Base-by-base conservation (phyloP, 2,888 invertebrate species). In the Caenorhabditis doughertyi region DNA sequence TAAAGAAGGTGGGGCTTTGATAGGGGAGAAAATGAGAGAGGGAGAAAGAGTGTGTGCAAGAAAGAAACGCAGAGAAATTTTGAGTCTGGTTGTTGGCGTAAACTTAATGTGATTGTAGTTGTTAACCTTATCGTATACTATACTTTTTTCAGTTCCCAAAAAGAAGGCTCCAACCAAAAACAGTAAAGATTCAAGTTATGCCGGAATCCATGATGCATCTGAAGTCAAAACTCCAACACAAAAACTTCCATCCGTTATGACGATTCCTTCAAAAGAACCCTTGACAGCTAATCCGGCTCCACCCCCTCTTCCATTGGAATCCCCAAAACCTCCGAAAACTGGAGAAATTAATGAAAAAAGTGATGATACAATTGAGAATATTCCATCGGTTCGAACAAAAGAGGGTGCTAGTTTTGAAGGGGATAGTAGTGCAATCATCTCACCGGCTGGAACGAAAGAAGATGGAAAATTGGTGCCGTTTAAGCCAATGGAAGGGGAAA, bases 301-400 rank as follows among this genome's bases (percentile, higher is more conserved):
- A 11, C 9, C 5, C 2, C 9, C 39, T 13, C 39, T 2, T 3
- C 9, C 9, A 39, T 9, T 27, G 8, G 32, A 62, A 62, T 18
- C 18, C n/a, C 7, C 27, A 23, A 18, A 23, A 25, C 9, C 3
- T 2, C 55, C 55, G n/a, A 29, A 29, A 55, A 21, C 51, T 9
- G 32, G 11, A 21, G 39, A 58, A 3, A 64, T 64, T 7, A 47
- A 64, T 27, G 64, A 64, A 3, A 64, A 49, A 47, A 49, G 27
- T 21, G 64, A 64, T 29, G 64, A 64, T n/a, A 64, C 64, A 2
- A 64, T 64, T 21, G 64, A 64, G 11, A 18, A 64, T 49, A 64
- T 64, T 49, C 64, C 64, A 49, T 64, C 64, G n/a, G 64, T 64
- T 29, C n/a, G 32, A 1, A 29, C 9, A 1, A 47, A 32, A 29